Evolutionary conservation across 2,888 invertebrate species (phyloP), one percentile per base, ranked within the genome.

Genomic region (Agrenia bidenticulata): DNA sequence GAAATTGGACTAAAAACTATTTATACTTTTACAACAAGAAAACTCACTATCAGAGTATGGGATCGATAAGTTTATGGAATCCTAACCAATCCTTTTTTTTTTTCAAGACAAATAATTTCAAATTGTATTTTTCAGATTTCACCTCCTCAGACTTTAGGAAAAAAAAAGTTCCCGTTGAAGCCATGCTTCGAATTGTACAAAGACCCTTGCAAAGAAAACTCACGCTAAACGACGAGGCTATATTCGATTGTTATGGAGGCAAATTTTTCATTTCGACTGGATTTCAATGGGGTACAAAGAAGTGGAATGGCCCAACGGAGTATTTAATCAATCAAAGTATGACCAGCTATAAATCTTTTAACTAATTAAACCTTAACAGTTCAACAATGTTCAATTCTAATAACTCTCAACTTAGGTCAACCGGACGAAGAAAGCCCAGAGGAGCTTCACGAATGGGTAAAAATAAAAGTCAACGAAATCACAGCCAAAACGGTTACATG

Each of bases 201-300:
- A 37, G 19, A 13, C 15, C 24, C 21, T 49, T 37, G 4, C 24
- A 41, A 41, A 26, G 17, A 42, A 11, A n/a, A 41, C 2, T 61
- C 15, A 17, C 15, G n/a, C 9, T 13, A 21, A 27, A 26, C 2
- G 55, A 56, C 11, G 49, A 57, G 13, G 42, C 59, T 13, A 56
- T 60, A 21, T 70, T 70, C 55, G 56, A 61, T 15, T 70, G 70
- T 41, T 56, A 41, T n/a, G 70, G 64, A 1, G 63, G 66, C 2
- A 67, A 67, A 32, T 50, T 67, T 27, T 59, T 67, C 49, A 45
- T 67, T 24, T 53, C 66, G 0, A 60, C 49, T 0, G 67, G 67
- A 37, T 67, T 70, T 57, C 70, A 70, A 24, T 70, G 66, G 67
- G 67, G 58, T 13, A 13, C 60, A 2, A 56, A 65, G 21, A 63